phyloP scores from a whole-genome alignment of 2,888 invertebrate genomes.

The Lottia scabra region DNA sequence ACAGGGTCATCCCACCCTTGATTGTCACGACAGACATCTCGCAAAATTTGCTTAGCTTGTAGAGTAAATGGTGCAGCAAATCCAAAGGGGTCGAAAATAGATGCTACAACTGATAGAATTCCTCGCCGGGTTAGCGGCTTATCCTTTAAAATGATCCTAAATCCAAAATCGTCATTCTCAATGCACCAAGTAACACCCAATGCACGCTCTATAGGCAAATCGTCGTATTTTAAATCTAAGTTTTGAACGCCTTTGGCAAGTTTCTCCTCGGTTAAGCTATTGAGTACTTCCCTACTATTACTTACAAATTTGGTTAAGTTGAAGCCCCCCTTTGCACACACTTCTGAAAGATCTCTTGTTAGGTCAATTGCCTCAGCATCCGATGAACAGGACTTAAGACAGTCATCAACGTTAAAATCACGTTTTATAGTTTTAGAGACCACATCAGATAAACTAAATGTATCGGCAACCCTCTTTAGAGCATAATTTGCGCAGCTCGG shows the following conservation, averaged over 20 bases:
- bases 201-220: conserved; percentile 6
- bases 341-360: not conserved
- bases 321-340: not conserved
- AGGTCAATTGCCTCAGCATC: not conserved
- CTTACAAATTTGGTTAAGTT: not conserved
- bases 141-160: not conserved
- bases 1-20: conserved; percentile 8
- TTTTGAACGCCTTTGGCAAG: not conserved
- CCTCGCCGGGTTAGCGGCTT: conserved; percentile 3
- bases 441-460: not conserved
- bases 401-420: conserved; percentile 10
- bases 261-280: not conserved
- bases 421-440: not conserved
- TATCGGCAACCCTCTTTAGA: not conserved
- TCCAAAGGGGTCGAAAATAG: conserved; percentile 7
- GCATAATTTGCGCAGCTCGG: conserved; percentile 13
- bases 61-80: conserved; percentile 6
- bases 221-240: conserved; percentile 2
- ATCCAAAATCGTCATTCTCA: not conserved
- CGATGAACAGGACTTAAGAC: not conserved
- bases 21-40: not conserved
- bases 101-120: not conserved
- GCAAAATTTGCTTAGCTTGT: conserved; percentile 5
- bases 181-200: conserved; percentile 4
- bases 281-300: not conserved